Evolutionary conservation across 2,797 vertebrate genomes (phyloP).

Genomic region (Sebastolobus altivelis): DNA sequence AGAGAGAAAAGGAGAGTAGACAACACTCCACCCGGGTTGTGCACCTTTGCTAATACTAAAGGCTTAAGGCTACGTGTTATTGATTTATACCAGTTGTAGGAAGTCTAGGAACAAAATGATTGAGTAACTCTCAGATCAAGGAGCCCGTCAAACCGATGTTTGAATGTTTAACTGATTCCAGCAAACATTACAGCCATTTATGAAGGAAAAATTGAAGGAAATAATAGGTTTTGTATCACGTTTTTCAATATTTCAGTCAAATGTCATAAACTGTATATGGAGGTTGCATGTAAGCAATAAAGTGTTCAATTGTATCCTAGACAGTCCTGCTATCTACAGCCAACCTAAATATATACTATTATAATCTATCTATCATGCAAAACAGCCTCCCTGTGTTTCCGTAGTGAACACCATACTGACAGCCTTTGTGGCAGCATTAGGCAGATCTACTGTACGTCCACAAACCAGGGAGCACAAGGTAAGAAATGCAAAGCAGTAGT

Average conservation of each 20-base stretch:
- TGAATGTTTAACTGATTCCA: not conserved
- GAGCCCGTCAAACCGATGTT: not conserved
- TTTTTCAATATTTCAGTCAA: too few relatives aligned
- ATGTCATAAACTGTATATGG: not conserved
- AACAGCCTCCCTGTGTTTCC: constrained; percentile 15
- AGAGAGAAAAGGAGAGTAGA: not conserved
- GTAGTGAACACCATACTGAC: constrained; percentile 1
- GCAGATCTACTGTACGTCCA: constrained; percentile 21
- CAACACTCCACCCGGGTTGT: constrained; percentile 6
- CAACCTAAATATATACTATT: not conserved
- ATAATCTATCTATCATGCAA: constrained; percentile 5
- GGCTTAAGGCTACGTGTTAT: not conserved
- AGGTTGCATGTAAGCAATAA: not conserved
- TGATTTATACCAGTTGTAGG: not conserved
- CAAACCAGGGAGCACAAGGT: constrained; percentile 8
- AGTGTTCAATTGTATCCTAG: not conserved
- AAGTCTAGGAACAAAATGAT: not conserved
- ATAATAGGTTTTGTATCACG: too few relatives aligned
- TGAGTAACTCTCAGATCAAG: constrained; percentile 1
- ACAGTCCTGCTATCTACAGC: not conserved
- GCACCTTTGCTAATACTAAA: not conserved
- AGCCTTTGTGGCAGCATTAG: not conserved
- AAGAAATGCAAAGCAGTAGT: constrained; percentile 56
- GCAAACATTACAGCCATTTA: not conserved
- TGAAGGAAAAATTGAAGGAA: not conserved